phyloP scores from a whole-genome alignment of 2,888 invertebrate species.

The Orthosia cruda region DNA sequence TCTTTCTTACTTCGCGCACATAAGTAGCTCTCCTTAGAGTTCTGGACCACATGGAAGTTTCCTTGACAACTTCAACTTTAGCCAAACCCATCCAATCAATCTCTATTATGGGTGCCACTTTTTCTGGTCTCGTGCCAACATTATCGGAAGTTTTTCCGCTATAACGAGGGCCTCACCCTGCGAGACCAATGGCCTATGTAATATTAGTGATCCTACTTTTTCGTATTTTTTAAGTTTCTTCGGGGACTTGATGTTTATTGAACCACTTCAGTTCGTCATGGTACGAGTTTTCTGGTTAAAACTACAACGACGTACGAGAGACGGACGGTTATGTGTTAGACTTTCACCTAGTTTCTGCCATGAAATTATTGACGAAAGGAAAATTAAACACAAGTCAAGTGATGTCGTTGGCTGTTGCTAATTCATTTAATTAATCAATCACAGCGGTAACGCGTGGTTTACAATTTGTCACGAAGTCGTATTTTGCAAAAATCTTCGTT shows the following conservation, averaged over 20 bases:
- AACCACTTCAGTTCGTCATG: neutral
- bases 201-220: constrained; percentile 43
- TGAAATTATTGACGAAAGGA: no score
- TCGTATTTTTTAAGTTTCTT: constrained; percentile 32
- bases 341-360: no score
- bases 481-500: neutral
- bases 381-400: neutral
- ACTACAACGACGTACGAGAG: no score
- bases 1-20: constrained; percentile 4
- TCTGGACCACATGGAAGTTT: constrained; percentile 28
- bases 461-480: neutral
- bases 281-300: constrained; percentile 2
- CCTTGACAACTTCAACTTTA: constrained; percentile 42
- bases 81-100: constrained; percentile 58
- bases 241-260: constrained; percentile 2
- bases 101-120: constrained; percentile 56
- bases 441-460: neutral
- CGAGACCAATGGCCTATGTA: constrained; percentile 56
- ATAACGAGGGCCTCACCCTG: constrained; percentile 38
- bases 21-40: constrained; percentile 37
- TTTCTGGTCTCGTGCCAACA: constrained; percentile 64
- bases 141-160: constrained; percentile 58
- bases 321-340: no score
- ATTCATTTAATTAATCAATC: neutral
- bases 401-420: neutral